These are phyloP conservation scores for Callospermophilus lateralis DNA, from an alignment of 2,113 vertebrate species.

Conservation along the genomic window DNA sequence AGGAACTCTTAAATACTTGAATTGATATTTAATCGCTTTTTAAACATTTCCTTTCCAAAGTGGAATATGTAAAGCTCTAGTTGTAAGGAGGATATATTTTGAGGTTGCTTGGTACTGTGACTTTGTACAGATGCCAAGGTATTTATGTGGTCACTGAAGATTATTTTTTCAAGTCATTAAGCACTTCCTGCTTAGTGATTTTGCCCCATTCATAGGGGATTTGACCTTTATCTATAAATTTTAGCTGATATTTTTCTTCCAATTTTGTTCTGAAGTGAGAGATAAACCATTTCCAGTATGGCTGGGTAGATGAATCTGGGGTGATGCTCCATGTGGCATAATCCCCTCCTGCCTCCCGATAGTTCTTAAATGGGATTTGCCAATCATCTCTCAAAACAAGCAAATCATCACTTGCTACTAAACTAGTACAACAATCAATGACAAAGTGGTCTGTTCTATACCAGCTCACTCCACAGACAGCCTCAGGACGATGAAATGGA, in stretches of 20 bases:
- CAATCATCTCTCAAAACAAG: neutral
- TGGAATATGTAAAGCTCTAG: neutral
- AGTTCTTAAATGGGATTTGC: constrained; percentile 67
- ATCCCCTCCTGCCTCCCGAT: constrained; percentile 74
- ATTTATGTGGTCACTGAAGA: neutral
- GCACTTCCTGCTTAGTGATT: constrained; percentile 68
- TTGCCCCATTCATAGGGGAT: constrained; percentile 59
- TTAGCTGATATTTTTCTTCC: neutral
- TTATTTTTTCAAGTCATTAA: constrained; percentile 43
- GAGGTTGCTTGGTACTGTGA: too few species aligned
- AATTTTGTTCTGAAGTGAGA: constrained; percentile 84
- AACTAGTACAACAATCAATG: too few species aligned
- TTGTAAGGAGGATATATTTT: neutral
- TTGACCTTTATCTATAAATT: constrained; percentile 41
- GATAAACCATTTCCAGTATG: constrained; percentile 90
- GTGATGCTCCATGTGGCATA: constrained; percentile 84
- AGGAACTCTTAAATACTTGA: neutral
- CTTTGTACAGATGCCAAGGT: neutral
- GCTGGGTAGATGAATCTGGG: constrained; percentile 81
- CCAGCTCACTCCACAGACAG: accelerated
- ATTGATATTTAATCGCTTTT: neutral
- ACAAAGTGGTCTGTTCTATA: too few species aligned
- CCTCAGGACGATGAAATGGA: too few species aligned
- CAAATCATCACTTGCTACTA: too few species aligned
- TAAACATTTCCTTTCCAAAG: neutral